Evolutionary conservation across 2,113 vertebrate genomes (phyloP).

Genomic region (Rhynchopsitta pachyrhyncha): DNA sequence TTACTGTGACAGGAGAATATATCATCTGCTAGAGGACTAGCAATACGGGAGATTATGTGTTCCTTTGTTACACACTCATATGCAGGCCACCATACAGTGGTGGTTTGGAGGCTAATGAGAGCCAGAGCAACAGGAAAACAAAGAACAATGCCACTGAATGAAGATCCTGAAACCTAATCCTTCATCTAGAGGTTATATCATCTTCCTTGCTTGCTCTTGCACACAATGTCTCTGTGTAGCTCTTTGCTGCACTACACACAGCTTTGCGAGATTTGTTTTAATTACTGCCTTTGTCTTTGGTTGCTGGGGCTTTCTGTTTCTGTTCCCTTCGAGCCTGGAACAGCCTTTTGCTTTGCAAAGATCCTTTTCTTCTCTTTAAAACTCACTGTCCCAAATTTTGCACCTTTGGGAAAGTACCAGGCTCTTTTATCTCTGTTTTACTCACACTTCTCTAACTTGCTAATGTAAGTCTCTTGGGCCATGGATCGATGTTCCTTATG

Average conservation of each 20-base stretch:
- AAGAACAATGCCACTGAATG: background rate
- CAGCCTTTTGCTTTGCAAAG: background rate
- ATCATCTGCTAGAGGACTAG: background rate
- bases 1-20: background rate
- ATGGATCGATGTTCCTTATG: background rate
- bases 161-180: background rate
- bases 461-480: background rate
- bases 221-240: background rate
- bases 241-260: background rate
- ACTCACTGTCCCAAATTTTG: background rate
- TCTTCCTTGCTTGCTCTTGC: background rate
- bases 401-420: background rate
- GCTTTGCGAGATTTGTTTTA: background rate
- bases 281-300: background rate
- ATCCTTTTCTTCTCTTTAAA: background rate
- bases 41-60: fast-evolving
- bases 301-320: background rate
- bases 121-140: background rate
- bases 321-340: background rate
- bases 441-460: background rate
- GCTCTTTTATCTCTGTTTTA: background rate
- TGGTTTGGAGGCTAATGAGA: background rate
- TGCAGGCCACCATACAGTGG: background rate
- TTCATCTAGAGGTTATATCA: background rate
- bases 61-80: background rate